phyloP scores from a whole-genome alignment of 2,888 invertebrate species.

The Orthosia gothica region DNA sequence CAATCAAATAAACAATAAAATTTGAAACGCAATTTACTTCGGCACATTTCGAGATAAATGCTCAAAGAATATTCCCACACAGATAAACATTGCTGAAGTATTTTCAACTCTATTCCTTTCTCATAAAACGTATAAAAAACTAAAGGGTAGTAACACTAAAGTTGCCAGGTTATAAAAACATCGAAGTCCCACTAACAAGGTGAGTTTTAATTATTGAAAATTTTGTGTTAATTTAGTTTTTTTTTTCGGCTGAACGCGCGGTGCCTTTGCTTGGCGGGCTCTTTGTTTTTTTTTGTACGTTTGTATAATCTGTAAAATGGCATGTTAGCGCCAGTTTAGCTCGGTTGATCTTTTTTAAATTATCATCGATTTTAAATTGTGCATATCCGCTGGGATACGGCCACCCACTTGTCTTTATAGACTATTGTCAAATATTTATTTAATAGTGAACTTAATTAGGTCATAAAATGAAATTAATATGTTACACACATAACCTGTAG shows the following conservation, averaged over 20 bases:
- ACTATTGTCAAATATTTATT: conserved; percentile 53
- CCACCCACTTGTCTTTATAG: conserved; percentile 71
- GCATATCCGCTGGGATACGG: conserved; percentile 81
- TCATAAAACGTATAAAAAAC: too few relatives aligned
- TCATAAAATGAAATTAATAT: conserved; percentile 34
- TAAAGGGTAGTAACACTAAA: conserved; percentile 17
- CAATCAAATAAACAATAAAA: conserved; percentile 89
- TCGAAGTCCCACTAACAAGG: conserved; percentile 86
- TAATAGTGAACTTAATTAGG: conserved; percentile 20
- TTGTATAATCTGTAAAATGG: conserved; percentile 90
- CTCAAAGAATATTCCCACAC: conserved; percentile 10
- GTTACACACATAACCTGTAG: too few relatives aligned
- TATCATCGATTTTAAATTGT: conserved; percentile 81
- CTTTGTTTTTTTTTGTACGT: conserved; percentile 77
- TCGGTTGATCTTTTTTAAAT: conserved; percentile 83
- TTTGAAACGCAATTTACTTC: conserved; percentile 81
- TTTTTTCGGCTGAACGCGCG: conserved; percentile 80
- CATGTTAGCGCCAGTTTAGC: conserved; percentile 86
- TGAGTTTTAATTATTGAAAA: conserved; percentile 89
- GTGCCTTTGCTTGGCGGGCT: conserved; percentile 82
- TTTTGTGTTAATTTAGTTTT: conserved; percentile 89
- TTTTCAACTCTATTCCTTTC: conserved; percentile 27
- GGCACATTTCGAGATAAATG: conserved; percentile 76
- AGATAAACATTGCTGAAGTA: neutral
- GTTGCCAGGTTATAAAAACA: conserved; percentile 78